phyloP scores from a whole-genome alignment of 2,888 invertebrate genomes.

The Agrochola circellaris region DNA sequence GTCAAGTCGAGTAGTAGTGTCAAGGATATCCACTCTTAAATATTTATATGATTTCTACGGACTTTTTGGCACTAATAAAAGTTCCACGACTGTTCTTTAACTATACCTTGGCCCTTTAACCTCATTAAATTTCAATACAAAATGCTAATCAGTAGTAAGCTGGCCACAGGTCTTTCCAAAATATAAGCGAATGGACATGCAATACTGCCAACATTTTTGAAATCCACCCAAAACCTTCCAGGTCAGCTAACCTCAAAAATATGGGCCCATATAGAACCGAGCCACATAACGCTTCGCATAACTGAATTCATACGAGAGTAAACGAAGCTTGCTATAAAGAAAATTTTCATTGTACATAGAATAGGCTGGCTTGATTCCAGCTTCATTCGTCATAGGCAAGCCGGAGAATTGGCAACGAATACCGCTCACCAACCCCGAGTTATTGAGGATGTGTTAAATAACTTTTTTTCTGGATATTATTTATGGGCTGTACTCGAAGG shows the following conservation, averaged over 20 bases:
- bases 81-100: background rate
- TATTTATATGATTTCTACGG: background rate
- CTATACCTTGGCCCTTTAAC: background rate
- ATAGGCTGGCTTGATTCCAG: constrained; percentile 80
- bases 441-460: constrained; percentile 70
- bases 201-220: background rate
- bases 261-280: constrained; percentile 46
- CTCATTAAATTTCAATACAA: background rate
- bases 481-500: constrained; percentile 36
- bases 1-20: background rate
- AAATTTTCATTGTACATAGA: constrained; percentile 76
- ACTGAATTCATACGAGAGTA: constrained; percentile 70
- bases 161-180: background rate
- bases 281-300: constrained; percentile 50
- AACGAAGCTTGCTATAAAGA: constrained; percentile 67
- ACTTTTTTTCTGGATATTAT: constrained; percentile 60
- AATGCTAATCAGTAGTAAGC: background rate
- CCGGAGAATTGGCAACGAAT: constrained; percentile 71
- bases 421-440: constrained; percentile 58
- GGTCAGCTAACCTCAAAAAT: constrained; percentile 46
- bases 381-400: constrained; percentile 73
- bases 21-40: background rate
- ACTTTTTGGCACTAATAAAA: background rate
- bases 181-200: background rate
- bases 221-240: constrained; percentile 30